These are phyloP conservation scores for Drosophila leonis DNA, from an alignment of 2,888 invertebrate species.

Conservation along the genomic window DNA sequence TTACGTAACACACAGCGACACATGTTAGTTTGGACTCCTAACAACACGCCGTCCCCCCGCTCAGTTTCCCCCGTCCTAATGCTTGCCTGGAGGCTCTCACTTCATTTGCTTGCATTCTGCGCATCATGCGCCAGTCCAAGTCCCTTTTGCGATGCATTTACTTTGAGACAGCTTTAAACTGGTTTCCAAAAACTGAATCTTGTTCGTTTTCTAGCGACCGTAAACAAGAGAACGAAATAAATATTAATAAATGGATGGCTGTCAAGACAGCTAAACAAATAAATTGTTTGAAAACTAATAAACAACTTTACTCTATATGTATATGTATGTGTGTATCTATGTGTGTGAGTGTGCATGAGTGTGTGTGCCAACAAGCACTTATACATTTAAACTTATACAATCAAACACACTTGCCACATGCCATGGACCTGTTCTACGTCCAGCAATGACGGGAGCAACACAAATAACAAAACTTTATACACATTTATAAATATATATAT, in stretches of 20 bases:
- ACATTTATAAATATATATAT: constrained; percentile 19
- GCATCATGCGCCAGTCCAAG: constrained; percentile 41
- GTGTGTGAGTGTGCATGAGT: constrained; percentile 14
- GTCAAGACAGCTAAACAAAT: constrained; percentile 73
- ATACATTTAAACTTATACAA: constrained; percentile 22
- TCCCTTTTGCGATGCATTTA: neutral
- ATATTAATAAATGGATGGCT: constrained; percentile 61
- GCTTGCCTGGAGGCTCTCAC: constrained; percentile 39
- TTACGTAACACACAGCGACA: constrained; percentile 69
- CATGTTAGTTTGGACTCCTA: constrained; percentile 35
- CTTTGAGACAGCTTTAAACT: constrained; percentile 22
- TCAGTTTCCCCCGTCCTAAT: neutral
- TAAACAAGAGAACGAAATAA: constrained; percentile 47
- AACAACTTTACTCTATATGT: constrained; percentile 27
- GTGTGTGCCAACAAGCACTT: neutral
- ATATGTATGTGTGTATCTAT: constrained; percentile 4
- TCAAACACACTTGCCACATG: constrained; percentile 33
- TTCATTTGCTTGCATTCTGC: constrained; percentile 71
- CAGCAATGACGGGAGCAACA: constrained; percentile 45
- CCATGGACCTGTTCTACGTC: constrained; percentile 58
- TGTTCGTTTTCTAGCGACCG: neutral
- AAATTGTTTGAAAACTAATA: constrained; percentile 73
- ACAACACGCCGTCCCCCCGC: constrained; percentile 3
- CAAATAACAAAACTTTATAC: constrained; percentile 28
- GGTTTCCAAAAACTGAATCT: constrained; percentile 5